Evolutionary conservation across 2,888 invertebrate genomes (phyloP), one percentile per base, ranked within the genome.

Genomic region (Rotaria socialis): DNA sequence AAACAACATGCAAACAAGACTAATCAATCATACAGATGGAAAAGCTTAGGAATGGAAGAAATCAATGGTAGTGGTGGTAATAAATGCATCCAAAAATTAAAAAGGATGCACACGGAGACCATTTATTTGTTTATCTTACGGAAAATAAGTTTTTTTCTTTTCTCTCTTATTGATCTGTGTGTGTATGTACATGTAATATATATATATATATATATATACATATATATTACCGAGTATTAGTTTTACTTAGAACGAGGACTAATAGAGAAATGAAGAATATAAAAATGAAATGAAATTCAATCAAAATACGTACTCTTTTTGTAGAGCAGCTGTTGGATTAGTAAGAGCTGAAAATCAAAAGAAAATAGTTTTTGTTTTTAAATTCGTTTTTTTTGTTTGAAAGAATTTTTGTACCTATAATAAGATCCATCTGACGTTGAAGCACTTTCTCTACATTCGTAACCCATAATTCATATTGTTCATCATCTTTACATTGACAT

Each of bases 401-500:
- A 52, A 52, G 16, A 52, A 52, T 7, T 27, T 35, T 4, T 6
- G 0, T 80, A 80, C 80, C 80, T 80, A 47, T 43, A 3, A 80
- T 80, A 80, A 80, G 80, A 80, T 80, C 80, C 43, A 80, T 80
- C 47, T 80, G 80, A 47, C 80, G 80, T 80, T 80, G 80, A 22
- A 80, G 47, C 47, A 80, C 80, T n/a, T 80, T 80, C n/a, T 80
- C 47, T 47, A 80, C 43, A 80, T 80, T 80, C 11, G 80, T 80
- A 10, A 80, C 80, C 86, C 86, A 86, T 58, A 75, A 52, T 35
- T 55, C 56, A 74, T 85, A 86, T 60, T 86, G 85, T n/a, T 52
- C 80, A 27, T 80, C 80, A 50, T 85, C 85, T 47, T 86, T 85
- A 60, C 86, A 86, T 84, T 86, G 86, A 60, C 86, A 86, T 41